These are phyloP conservation scores for Pelagia noctiluca DNA, from an alignment of 30 jellyfish, hydroid and myxozoan genomes.

Conservation along the genomic window DNA sequence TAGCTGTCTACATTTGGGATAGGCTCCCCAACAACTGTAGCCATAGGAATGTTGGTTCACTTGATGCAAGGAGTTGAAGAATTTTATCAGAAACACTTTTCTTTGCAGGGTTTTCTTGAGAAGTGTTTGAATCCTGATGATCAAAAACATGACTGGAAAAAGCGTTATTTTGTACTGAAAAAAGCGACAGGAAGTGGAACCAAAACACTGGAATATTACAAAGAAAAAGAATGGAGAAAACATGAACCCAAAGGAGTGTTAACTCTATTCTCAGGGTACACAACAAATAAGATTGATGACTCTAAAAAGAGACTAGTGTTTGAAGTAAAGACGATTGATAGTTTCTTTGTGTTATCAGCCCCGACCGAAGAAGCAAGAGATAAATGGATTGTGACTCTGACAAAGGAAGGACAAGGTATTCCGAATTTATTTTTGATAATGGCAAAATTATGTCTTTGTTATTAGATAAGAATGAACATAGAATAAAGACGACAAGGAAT, in stretches of 20 bases:
- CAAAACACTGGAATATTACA: conserved; percentile 73
- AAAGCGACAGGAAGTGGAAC: conserved; percentile 85
- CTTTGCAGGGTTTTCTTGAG: conserved; percentile 75
- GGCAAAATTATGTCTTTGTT: too few species aligned
- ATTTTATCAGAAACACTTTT: too few species aligned
- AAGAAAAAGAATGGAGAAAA: conserved; percentile 82
- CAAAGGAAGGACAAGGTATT: conserved; percentile 67
- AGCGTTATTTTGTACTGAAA: conserved; percentile 76
- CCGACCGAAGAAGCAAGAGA: conserved; percentile 64
- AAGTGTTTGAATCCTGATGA: conserved; percentile 79
- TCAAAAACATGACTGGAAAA: conserved; percentile 77
- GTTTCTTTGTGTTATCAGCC: conserved; percentile 67
- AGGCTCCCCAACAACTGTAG: too few species aligned
- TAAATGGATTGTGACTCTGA: conserved; percentile 64
- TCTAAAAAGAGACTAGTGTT: conserved; percentile 61
- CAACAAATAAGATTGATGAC: conserved; percentile 54
- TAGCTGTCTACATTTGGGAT: too few species aligned
- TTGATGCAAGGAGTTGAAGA: too few species aligned
- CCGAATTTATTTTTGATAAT: too few species aligned
- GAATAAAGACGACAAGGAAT: too few species aligned
- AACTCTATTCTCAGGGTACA: conserved; percentile 67
- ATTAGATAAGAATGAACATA: too few species aligned
- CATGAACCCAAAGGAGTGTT: conserved; percentile 87
- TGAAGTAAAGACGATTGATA: conserved; percentile 71
- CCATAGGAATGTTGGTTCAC: too few species aligned